Conservation (phyloP, 2,888 invertebrate species). For the Serripes groenlandicus region DNA sequence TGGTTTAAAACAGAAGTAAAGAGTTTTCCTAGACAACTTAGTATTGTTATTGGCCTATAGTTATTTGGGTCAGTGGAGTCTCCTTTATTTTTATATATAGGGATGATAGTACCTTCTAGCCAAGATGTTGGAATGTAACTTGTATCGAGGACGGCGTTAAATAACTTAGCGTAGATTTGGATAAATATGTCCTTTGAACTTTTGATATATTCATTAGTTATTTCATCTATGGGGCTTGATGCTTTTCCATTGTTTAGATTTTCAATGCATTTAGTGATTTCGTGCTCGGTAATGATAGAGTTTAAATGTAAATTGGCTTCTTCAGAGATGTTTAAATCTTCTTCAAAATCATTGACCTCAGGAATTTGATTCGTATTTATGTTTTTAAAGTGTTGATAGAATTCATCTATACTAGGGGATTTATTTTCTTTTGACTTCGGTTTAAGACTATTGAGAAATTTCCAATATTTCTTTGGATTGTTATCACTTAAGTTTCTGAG, state of each 20-base stretch:
- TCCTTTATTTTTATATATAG: constrained; percentile 52
- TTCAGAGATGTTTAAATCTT: background rate
- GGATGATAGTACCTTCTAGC: constrained; percentile 41
- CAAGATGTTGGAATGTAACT: constrained; percentile 38
- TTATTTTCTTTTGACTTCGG: constrained; percentile 2
- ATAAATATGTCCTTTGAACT: constrained; percentile 24
- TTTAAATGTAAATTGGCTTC: constrained; percentile 8
- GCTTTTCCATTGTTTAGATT: constrained; percentile 48
- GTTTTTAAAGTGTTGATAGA: constrained; percentile 25
- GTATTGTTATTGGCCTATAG: constrained; percentile 49
- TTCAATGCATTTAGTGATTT: constrained; percentile 38
- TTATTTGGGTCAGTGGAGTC: constrained; percentile 25
- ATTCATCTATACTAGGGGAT: background rate
- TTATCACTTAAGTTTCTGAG: background rate
- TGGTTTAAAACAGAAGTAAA: constrained; percentile 45
- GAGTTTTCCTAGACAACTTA: constrained; percentile 52
- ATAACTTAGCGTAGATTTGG: constrained; percentile 24
- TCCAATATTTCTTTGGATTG: constrained; percentile 34
- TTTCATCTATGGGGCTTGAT: constrained; percentile 26
- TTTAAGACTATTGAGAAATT: constrained; percentile 32
- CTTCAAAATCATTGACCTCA: background rate
- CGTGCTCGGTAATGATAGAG: constrained; percentile 22
- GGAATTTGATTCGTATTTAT: constrained; percentile 12
- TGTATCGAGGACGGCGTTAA: constrained; percentile 44
- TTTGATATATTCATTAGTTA: constrained; percentile 61